A percentile compares a stretch with the other conserved stretches of the same genome.
These are phyloP conservation scores for Ericerus pela DNA, from an alignment of 1,140 invertebrate genomes.

Conservation along the genomic window DNA sequence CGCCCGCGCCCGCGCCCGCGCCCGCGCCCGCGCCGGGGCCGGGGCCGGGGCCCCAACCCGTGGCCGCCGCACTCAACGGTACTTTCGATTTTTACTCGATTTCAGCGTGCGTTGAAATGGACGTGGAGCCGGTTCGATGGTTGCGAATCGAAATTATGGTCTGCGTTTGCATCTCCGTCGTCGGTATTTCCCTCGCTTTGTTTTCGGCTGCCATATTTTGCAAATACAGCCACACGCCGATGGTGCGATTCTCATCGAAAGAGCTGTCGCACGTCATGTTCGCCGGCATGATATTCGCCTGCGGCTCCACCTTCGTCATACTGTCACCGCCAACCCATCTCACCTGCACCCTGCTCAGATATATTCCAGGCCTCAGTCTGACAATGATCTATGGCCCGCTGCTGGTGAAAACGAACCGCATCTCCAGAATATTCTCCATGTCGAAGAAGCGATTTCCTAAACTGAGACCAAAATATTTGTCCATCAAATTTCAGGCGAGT, in stretches of 20 bases:
- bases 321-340: slow-evolving; percentile 49
- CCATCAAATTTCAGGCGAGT: slow-evolving; percentile 41
- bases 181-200: slow-evolving; percentile 46
- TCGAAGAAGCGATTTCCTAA: slow-evolving; percentile 67
- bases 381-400: slow-evolving; percentile 70
- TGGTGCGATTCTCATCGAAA: slow-evolving; percentile 50
- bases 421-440: slow-evolving; percentile 65
- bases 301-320: slow-evolving; percentile 47
- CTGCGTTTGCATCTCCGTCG: slow-evolving; percentile 40
- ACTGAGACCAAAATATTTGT: slow-evolving; percentile 56
- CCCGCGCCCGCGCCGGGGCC: too few relatives aligned
- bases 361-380: slow-evolving; percentile 61
- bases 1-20: too few relatives aligned
- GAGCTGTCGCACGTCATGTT: slow-evolving; percentile 56
- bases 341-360: slow-evolving; percentile 49
- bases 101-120: slow-evolving; percentile 40
- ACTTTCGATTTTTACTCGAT: background rate
- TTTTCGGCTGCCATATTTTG: slow-evolving; percentile 44
- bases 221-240: slow-evolving; percentile 48
- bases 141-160: slow-evolving; percentile 40
- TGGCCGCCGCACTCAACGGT: background rate
- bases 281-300: slow-evolving; percentile 39
- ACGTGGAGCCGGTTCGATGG: slow-evolving; percentile 42
- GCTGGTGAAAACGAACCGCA: slow-evolving; percentile 73
- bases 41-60: too few relatives aligned